These are phyloP conservation scores for Pseudomyrmex sp. DNA, from an alignment of 1,140 invertebrate species.

Conservation along the genomic window DNA sequence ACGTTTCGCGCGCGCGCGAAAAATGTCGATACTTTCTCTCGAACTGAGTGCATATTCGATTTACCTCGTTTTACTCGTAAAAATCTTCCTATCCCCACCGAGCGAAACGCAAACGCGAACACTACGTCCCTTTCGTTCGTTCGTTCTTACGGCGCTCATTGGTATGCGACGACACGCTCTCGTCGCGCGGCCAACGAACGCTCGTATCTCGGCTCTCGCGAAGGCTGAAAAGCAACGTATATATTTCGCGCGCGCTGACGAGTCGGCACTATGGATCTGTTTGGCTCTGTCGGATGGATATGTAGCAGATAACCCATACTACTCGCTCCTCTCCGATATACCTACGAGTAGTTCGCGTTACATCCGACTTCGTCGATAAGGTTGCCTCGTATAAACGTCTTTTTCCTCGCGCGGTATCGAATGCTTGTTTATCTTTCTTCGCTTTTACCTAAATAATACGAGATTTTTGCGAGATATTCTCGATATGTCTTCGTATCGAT, in stretches of 20 bases:
- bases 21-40: constrained; percentile 60
- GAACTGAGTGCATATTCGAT: constrained; percentile 64
- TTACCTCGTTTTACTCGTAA: constrained; percentile 61
- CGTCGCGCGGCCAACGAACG: constrained; percentile 52
- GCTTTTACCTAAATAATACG: constrained; percentile 21
- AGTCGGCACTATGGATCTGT: constrained; percentile 65
- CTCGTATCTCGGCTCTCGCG: constrained; percentile 45
- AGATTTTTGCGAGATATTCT: background rate
- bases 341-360: constrained; percentile 57
- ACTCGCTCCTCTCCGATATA: constrained; percentile 46
- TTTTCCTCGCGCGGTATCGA: constrained; percentile 37
- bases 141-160: constrained; percentile 50
- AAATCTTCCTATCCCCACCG: constrained; percentile 57
- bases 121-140: constrained; percentile 40
- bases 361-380: constrained; percentile 49
- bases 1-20: constrained; percentile 10
- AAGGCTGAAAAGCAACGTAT: constrained; percentile 57
- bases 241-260: constrained; percentile 49
- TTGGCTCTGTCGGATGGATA: constrained; percentile 63
- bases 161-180: constrained; percentile 66
- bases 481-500: background rate
- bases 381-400: constrained; percentile 55
- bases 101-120: constrained; percentile 54
- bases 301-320: constrained; percentile 65
- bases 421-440: constrained; percentile 21